Base-by-base conservation (phyloP, 2,113 vertebrate genomes). In the Leucosticte australis region DNA sequence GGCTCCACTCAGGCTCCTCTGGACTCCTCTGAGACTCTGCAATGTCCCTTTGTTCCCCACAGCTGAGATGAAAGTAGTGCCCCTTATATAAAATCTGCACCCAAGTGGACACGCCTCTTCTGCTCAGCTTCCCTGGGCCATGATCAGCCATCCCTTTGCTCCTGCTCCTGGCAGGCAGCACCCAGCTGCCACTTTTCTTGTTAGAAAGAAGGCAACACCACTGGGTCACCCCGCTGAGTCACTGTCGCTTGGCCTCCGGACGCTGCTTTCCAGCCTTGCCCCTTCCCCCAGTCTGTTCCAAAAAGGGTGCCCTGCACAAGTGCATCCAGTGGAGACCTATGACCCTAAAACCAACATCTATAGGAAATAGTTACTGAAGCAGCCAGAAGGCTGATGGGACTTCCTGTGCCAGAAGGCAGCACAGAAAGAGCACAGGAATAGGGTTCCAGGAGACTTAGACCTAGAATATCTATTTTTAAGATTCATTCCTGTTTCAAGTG, bases 261-360 rank as follows among this genome's bases (percentile, higher is more conserved):
- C 1, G 22, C 42, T 1, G 1, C 56, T 68, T 63, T n/a, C 2
- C 2, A 3, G 4, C 27, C 17, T 44, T 44, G 42, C 3, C 5
- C 17, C 5, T 24, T 13, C 5, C 0, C 10, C 5, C 0, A 4
- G 3, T 9, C 22, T n/a, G 22, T 2, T 42, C 37, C 28, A 3
- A 20, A 71, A 57, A 52, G 12, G n/a, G 28, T 52, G 56, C 11
- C 28, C 44, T 13, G n/a, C 3, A 33, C 15, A 8, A 33, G 44
- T 63, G 35, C 27, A 13, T 8, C 26, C 35, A 5, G 12, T 10
- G 14, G 18, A 24, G 55, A 50, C 41, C 41, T 16, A 15, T 42
- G 41, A 41, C 41, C 41, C 41, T 41, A 41, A 41, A 41, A 6
- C 41, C 41, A 41, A 41, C 41, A 13, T 37, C 42, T n/a, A 28